These are phyloP conservation scores for Tetranychus piercei DNA, from an alignment of 2,888 invertebrate species.

Conservation along the genomic window DNA sequence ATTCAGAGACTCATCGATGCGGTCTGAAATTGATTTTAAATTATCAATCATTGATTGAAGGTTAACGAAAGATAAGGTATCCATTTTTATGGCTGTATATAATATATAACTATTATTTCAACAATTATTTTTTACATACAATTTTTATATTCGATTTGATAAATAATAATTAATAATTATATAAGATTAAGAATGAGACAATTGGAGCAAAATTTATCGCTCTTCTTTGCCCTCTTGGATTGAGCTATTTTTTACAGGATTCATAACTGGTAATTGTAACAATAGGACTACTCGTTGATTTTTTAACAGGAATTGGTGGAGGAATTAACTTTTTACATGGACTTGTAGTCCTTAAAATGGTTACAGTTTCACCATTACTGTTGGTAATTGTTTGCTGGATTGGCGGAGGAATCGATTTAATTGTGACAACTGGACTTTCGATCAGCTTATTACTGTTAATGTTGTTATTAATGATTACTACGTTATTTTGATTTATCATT, in stretches of 20 bases:
- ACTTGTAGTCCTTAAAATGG: conserved; percentile 11
- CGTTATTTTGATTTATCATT: not conserved
- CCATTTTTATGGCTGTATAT: no score
- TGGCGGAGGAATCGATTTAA: not conserved
- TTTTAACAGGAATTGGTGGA: conserved; percentile 10
- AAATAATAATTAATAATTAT: not conserved
- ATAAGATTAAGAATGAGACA: not conserved
- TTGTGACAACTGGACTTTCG: not conserved
- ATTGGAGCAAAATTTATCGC: not conserved
- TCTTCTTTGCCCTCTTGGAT: not conserved
- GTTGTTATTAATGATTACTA: not conserved
- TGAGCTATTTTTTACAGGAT: not conserved
- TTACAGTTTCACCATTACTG: conserved; percentile 10
- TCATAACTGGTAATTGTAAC: conserved; percentile 4
- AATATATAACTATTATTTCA: no score
- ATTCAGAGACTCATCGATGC: no score
- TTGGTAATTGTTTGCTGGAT: not conserved
- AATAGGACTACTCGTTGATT: not conserved
- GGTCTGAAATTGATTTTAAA: no score
- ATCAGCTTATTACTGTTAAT: not conserved
- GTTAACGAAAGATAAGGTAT: no score
- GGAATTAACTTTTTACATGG: conserved; percentile 12
- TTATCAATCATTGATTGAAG: no score
- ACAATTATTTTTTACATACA: no score
- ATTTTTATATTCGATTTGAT: no score